Percentiles rank a stretch among this genome's conserved stretches.
These are phyloP conservation scores for Centropyge bicolor DNA, from an alignment of 2,797 vertebrate species.

Conservation along the genomic window DNA sequence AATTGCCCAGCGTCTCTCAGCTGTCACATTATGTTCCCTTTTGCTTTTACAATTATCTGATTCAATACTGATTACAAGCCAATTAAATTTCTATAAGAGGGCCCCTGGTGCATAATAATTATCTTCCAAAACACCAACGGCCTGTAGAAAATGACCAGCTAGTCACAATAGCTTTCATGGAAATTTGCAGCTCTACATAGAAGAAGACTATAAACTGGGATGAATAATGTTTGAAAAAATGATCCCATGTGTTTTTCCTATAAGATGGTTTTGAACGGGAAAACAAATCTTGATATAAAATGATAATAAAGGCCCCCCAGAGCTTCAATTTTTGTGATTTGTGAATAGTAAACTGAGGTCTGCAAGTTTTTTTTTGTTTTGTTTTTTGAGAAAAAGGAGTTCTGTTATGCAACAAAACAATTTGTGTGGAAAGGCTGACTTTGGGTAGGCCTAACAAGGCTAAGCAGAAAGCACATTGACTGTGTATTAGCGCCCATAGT, in stretches of 20 bases:
- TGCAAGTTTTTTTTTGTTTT: not conserved
- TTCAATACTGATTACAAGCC: slow-evolving; percentile 44
- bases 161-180: not conserved
- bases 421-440: slow-evolving; percentile 56
- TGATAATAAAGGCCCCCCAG: not conserved
- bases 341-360: not conserved
- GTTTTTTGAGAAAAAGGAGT: slow-evolving; percentile 4
- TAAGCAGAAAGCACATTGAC: slow-evolving; percentile 64
- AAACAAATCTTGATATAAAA: not conserved
- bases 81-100: slow-evolving; percentile 44
- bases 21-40: slow-evolving; percentile 46
- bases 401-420: slow-evolving; percentile 61
- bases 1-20: slow-evolving; percentile 39
- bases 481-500: slow-evolving; percentile 65
- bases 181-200: not conserved
- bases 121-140: not conserved
- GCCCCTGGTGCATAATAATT: slow-evolving; percentile 15
- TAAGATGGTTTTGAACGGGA: not conserved
- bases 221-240: not conserved
- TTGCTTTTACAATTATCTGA: slow-evolving; percentile 51
- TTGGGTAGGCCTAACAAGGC: slow-evolving; percentile 42
- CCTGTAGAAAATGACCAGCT: slow-evolving; percentile 6
- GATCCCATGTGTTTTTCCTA: not conserved
- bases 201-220: not conserved
- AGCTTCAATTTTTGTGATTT: not conserved